Evolutionary conservation across 2,113 vertebrate genomes (phyloP), one percentile per base, ranked within the genome.

Genomic region (Calidris pugnax): DNA sequence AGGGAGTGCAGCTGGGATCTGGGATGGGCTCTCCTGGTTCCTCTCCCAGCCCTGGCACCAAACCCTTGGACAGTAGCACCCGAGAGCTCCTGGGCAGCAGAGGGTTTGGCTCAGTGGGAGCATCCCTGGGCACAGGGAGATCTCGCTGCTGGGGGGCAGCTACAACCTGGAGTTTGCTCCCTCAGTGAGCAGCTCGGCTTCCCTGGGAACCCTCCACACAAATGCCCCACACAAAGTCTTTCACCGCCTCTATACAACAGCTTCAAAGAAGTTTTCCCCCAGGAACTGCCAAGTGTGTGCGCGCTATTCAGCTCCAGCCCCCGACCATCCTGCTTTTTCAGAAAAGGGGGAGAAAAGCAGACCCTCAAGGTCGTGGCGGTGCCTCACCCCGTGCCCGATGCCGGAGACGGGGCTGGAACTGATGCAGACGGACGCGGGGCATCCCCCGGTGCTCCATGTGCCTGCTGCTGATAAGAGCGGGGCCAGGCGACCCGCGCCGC

Each of bases 381-480:
- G 96, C 97, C 97, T 97, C 35, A 68, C 94, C 96, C 96, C 81
- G 86, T 93, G 97, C 97, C 96, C 92, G 80, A 80, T n/a, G 94
- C 93, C 77, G 89, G 97, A 96, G 98, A 87, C 90, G 96, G 98
- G 97, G 95, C 95, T 90, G 95, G 98, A 95, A 16, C 22, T 18
- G 97, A 98, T 97, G 87, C 97, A 63, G 76, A 91, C 93, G 95
- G 97, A 96, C 74, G 97, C 80, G 9, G 97, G 98, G 97, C 98
- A 98, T 98, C 98, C 98, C 98, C 98, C 95, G 97, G 98, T 95
- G 67, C 97, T 94, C 96, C 97, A 12, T 48, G 91, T 91, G 98
- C 97, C 79, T 96, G 35, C 97, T 78, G 97, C 98, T 98, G 99
- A 99, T 99, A 99, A 99, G 98, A 96, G 97, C 97, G 71, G 98